phyloP scores from a whole-genome alignment of 1,140 invertebrate genomes.

The Atta cephalotes region DNA sequence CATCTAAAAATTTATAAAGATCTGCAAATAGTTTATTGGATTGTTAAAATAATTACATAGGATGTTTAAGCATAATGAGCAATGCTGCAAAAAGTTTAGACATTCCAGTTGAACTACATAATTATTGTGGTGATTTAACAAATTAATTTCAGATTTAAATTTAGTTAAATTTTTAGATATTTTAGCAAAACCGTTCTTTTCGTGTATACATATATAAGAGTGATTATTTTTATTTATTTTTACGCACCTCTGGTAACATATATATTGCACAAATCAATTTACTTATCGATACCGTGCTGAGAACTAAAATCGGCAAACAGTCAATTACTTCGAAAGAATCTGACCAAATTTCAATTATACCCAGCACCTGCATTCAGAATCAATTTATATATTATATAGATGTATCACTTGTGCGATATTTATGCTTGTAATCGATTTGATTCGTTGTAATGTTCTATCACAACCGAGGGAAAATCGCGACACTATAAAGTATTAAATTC shows the following conservation, averaged over 20 bases:
- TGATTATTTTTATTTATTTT: background rate
- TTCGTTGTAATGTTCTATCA: background rate
- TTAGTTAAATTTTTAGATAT: too few relatives aligned
- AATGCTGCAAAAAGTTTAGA: too few relatives aligned
- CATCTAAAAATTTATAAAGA: too few relatives aligned
- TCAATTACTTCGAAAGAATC: constrained; percentile 13
- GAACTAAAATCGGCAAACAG: background rate
- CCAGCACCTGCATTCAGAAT: background rate
- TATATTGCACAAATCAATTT: background rate
- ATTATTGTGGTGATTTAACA: too few relatives aligned
- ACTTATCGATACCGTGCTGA: background rate
- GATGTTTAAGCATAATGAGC: too few relatives aligned
- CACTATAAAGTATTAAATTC: background rate
- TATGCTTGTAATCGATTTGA: background rate
- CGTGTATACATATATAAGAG: too few relatives aligned
- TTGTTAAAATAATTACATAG: too few relatives aligned
- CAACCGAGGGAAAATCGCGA: background rate
- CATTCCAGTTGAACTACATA: too few relatives aligned
- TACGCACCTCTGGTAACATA: background rate
- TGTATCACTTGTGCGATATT: background rate
- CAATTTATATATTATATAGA: background rate
- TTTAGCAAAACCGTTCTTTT: too few relatives aligned
- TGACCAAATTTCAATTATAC: constrained; percentile 3
- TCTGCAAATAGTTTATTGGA: too few relatives aligned
- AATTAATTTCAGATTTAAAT: too few relatives aligned